A percentile compares a stretch with the other conserved stretches of the same genome.
These are phyloP conservation scores for Chydorus sphaericus DNA, from an alignment of 2,888 invertebrate species.

Conservation along the genomic window DNA sequence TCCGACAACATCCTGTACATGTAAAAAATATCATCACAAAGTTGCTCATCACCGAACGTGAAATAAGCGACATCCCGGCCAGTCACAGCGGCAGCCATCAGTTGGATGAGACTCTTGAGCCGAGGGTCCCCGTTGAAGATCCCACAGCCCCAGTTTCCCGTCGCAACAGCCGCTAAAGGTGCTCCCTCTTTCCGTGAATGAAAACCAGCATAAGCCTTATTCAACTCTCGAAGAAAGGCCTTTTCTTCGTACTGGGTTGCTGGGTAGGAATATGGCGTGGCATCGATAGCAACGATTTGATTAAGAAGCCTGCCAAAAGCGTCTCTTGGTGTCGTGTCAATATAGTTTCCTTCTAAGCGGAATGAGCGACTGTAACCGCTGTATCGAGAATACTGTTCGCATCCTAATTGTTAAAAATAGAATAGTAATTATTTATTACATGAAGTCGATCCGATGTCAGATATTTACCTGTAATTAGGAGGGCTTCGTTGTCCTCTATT, in stretches of 20 bases:
- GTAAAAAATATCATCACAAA: conserved; percentile 38
- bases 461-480: conserved; percentile 67
- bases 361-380: conserved; percentile 70
- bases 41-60: conserved; percentile 55
- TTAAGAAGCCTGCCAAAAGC: conserved; percentile 45
- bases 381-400: conserved; percentile 64
- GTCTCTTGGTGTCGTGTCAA: conserved; percentile 55
- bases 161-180: conserved; percentile 46
- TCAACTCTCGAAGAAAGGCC: neutral
- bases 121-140: conserved; percentile 62
- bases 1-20: neutral
- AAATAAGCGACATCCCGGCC: conserved; percentile 62
- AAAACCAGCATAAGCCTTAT: conserved; percentile 4
- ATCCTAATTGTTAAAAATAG: too few relatives aligned
- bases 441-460: too few relatives aligned
- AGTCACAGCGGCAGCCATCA: conserved; percentile 48
- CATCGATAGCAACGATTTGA: conserved; percentile 77
- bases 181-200: neutral
- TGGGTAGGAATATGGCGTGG: conserved; percentile 28
- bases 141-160: conserved; percentile 93
- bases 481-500: conserved; percentile 61
- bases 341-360: conserved; percentile 54
- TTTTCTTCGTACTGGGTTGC: conserved; percentile 1
- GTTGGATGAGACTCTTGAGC: conserved; percentile 59
- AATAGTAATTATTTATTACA: too few relatives aligned